phyloP scores from a whole-genome alignment of 2,888 invertebrate species.

The Antheraea yamamai region DNA sequence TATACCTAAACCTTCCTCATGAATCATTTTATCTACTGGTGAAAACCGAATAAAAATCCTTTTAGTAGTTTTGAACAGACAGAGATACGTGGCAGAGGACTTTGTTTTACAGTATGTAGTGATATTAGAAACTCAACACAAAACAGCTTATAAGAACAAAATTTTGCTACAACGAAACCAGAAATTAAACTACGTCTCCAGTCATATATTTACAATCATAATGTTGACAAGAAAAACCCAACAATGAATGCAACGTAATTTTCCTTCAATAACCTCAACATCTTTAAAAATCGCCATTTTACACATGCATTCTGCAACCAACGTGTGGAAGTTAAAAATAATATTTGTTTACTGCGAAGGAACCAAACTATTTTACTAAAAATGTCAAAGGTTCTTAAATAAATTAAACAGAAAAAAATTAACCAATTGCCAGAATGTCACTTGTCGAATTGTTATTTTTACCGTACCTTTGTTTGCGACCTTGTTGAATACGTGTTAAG shows the following conservation, averaged over 20 bases:
- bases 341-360: neutral
- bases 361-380: neutral
- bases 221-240: neutral
- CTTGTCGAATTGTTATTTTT: neutral
- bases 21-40: too few species aligned
- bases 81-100: too few species aligned
- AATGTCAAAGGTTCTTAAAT: neutral
- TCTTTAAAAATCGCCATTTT: neutral
- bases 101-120: too few species aligned
- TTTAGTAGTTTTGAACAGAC: too few species aligned
- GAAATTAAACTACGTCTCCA: neutral
- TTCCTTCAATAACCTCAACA: neutral
- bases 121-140: neutral
- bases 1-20: too few species aligned
- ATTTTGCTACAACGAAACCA: neutral
- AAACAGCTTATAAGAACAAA: neutral
- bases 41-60: too few species aligned
- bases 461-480: neutral
- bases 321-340: neutral
- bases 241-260: neutral
- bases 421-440: neutral
- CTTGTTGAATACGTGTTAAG: neutral
- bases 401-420: neutral
- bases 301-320: neutral
- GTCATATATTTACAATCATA: neutral